A percentile compares a stretch with the other conserved stretches of the same genome.
Evolutionary conservation across 2,113 vertebrate genomes (phyloP).

Genomic region (Protomyctophum bolini): DNA sequence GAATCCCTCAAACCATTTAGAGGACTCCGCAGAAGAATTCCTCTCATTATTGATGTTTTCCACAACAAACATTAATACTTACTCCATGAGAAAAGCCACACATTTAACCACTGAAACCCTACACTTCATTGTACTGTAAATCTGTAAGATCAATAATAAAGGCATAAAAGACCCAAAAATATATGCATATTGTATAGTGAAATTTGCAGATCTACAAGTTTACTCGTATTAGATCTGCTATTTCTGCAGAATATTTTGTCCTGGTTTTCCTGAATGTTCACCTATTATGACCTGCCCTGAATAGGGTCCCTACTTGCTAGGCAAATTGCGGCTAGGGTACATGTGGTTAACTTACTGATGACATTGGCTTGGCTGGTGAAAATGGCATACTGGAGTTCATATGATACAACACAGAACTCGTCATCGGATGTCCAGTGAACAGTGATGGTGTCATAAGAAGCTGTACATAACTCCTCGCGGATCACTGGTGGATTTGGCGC

Average conservation of each 20-base stretch:
- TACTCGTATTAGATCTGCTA: no score
- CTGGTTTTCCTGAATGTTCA: no score
- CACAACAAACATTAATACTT: slow-evolving; percentile 1
- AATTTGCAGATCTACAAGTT: no score
- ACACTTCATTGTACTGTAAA: no score
- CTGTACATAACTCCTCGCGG: slow-evolving; percentile 95
- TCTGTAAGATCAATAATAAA: no score
- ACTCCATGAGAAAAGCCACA: not conserved
- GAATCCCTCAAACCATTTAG: slow-evolving; percentile 19
- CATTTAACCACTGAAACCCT: not conserved
- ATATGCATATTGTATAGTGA: no score
- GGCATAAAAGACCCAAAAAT: no score
- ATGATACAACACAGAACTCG: slow-evolving; percentile 95
- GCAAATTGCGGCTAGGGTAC: no score
- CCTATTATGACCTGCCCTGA: no score
- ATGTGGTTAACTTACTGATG: slow-evolving; percentile 87
- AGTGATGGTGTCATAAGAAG: slow-evolving; percentile 96
- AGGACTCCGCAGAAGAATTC: slow-evolving; percentile 24
- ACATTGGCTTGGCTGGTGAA: slow-evolving; percentile 96
- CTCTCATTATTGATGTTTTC: slow-evolving; percentile 29
- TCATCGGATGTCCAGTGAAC: slow-evolving; percentile 98
- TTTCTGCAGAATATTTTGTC: not conserved
- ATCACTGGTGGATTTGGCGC: slow-evolving; percentile 94
- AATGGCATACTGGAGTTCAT: slow-evolving; percentile 96
- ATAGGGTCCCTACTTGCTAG: no score